Percentiles rank a stretch among this genome's conserved stretches.
Evolutionary conservation across 1,140 invertebrate species (phyloP).

Genomic region (Andricus grossulariae): DNA sequence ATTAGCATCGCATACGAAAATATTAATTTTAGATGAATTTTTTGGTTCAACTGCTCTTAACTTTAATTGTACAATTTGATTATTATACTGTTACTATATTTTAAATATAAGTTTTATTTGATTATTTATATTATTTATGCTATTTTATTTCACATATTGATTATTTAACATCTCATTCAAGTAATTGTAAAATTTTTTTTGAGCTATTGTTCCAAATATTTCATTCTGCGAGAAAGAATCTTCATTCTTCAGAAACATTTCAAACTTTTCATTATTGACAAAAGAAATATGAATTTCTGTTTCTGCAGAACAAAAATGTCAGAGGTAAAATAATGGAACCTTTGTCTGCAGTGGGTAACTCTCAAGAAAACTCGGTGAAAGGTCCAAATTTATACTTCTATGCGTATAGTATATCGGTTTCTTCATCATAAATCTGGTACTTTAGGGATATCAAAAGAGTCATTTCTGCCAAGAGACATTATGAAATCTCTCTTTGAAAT

Average conservation of each 20-base stretch:
- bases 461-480: not conserved
- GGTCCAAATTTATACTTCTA: not conserved
- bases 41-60: no score
- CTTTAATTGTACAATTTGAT: no score
- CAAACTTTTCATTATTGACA: not conserved
- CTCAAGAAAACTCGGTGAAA: not conserved
- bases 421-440: conserved; percentile 2
- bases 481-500: no score
- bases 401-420: not conserved
- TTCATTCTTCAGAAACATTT: not conserved
- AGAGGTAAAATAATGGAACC: not conserved
- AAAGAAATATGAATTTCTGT: not conserved
- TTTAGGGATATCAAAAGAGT: conserved; percentile 1
- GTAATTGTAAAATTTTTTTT: not conserved
- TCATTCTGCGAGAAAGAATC: not conserved
- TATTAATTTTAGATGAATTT: no score
- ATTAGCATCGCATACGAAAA: no score
- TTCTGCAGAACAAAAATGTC: not conserved
- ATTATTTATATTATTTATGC: no score
- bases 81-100: no score
- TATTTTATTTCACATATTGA: no score
- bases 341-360: not conserved
- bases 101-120: no score
- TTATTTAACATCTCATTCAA: no score
- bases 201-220: not conserved